Evolutionary conservation across 2,797 vertebrate genomes (phyloP), one percentile per base, ranked within the genome.

Genomic region (Syngnathus acus): DNA sequence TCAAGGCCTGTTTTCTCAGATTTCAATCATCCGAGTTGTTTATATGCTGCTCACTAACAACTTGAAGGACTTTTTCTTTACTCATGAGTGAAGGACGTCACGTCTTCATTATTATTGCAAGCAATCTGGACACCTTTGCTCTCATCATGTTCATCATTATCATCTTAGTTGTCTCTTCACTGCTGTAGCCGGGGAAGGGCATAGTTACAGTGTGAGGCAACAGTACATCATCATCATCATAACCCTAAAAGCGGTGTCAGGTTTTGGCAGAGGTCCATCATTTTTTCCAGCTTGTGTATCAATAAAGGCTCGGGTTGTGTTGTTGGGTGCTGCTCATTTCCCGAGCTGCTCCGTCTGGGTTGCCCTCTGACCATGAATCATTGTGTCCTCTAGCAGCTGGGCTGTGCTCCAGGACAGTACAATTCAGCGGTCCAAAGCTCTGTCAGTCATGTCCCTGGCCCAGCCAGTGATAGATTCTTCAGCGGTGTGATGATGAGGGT

Each of bases 291-390:
- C 70, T 72, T 65, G 64, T 71, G 72, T 69, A 68, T 66, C 70
- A 76, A 47, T 79, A 72, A 82, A 84, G 84, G 81, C 73, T 79
- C 62, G 68, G 68, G 16, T 54, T 43, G 65, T 78, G 72, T 59
- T 67, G 73, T 72, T 75, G 80, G 76, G 74, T 68, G 77, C 78
- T 42, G 65, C 82, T 84, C 70, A 86, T 87, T 88, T 81, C 77
- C 74, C 80, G 73, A 83, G 79, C 85, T 71, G 71, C 72, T 78
- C 71, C 71, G 82, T 73, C 83, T 80, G 82, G 75, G 74, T 72
- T 86, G 86, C 78, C 86, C 89, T 89, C 81, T 85, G 81, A 78
- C 77, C 65, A 84, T 86, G 79, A 86, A 86, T 83, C 85, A 87
- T 23, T 21, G 76, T 83, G 88, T 88, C 86, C 87, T 88, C 81